Evolutionary conservation across 2,113 vertebrate genomes (phyloP), one percentile per base, ranked within the genome.

Genomic region (Cryptotis parvus): DNA sequence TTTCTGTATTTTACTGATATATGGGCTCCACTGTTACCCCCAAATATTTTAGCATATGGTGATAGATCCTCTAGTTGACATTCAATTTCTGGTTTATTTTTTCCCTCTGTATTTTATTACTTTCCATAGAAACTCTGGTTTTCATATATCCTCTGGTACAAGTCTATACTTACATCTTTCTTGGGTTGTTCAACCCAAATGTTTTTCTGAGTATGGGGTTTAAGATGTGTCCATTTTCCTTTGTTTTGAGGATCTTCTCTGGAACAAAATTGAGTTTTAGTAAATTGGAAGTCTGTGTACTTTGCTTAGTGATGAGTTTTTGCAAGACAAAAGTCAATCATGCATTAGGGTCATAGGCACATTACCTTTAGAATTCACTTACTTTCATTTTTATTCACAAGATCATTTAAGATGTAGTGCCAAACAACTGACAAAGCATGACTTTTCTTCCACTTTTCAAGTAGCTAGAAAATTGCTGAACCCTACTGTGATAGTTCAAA

Each of bases 371-470:
- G 65, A 65, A 91, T 58, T 78, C 61, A 75, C 61, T 89, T 66
- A 66, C 45, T 85, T 86, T 86, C 27, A 78, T 41, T 82, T 80
- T 74, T 73, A 92, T 45, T 88, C 45, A 84, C 69, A 84, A 52
- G 29, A 55, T 20, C 9, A 68, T 77, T 90, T 87, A 61, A 91
- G 39, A 58, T 61, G 4, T 29, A 52, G 15, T 66, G 29, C n/a
- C 66, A 84, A 91, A 79, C 14, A 66, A 65, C 31, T 22, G 72
- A 72, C 43, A 81, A 93, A 90, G 20, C 35, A 41, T 22, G 9
- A 27, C 4, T 91, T 90, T 82, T 92, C 31, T 92, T 78, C 35
- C 52, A 58, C 35, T 68, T 91, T 82, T 89, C 66, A 94, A n/a
- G 45, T 69, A 81, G 6, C n/a, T 78, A 35, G 75, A 73, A 92